Evolutionary conservation across 2,888 invertebrate species (phyloP).

Genomic region (Orthonevra nobilis): DNA sequence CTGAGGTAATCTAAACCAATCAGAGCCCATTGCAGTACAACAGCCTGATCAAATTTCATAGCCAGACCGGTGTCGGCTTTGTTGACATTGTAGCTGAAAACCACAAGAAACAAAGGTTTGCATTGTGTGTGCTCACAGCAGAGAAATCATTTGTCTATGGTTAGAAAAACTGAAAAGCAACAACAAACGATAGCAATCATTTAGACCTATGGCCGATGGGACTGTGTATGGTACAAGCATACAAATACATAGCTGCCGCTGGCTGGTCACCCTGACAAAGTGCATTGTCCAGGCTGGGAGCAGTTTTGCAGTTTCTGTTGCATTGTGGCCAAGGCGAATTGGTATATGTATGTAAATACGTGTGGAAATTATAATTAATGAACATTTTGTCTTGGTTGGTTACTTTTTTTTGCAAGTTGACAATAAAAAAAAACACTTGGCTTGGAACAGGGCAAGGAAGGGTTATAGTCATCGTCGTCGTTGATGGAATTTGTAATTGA

Average conservation of each 20-base stretch:
- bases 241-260: too few relatives aligned
- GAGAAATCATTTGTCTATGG: constrained; percentile 37
- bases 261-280: constrained; percentile 29
- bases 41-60: constrained; percentile 27
- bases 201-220: too few relatives aligned
- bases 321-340: constrained; percentile 35
- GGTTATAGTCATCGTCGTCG: constrained; percentile 15
- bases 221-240: too few relatives aligned
- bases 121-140: too few relatives aligned
- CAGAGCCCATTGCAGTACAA: too few relatives aligned
- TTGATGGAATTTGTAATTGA: constrained; percentile 58
- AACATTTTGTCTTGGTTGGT: constrained; percentile 23
- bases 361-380: constrained; percentile 63
- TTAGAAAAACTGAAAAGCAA: constrained; percentile 27
- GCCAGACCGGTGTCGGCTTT: constrained; percentile 6
- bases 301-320: constrained; percentile 5
- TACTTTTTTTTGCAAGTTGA: constrained; percentile 3
- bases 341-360: constrained; percentile 38
- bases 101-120: constrained; percentile 10
- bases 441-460: neutral
- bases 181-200: too few relatives aligned
- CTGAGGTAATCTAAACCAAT: constrained; percentile 10
- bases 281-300: constrained; percentile 35
- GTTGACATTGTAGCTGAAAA: neutral
- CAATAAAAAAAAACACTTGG: neutral